Conservation (phyloP, 2,797 vertebrate species). For the Diplodus sargus region DNA sequence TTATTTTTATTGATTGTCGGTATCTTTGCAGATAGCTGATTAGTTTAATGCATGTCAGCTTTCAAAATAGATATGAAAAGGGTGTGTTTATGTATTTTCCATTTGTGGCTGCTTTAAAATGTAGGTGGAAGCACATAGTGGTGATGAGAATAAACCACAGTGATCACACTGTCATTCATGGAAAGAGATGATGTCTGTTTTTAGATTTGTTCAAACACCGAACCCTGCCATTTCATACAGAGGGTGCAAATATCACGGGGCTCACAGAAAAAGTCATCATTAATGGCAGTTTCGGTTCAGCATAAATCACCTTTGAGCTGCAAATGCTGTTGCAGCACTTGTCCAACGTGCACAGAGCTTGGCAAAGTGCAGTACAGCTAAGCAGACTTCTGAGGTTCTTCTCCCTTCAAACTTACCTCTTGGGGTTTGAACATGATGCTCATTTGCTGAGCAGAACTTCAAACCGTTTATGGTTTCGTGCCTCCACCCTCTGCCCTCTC, state of each 20-base stretch:
- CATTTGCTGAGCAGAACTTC: constrained; percentile 65
- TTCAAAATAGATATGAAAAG: constrained; percentile 19
- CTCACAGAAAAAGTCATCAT: constrained; percentile 17
- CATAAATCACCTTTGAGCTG: constrained; percentile 34
- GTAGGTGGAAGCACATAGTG: not conserved
- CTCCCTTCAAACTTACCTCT: constrained; percentile 31
- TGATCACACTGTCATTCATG: not conserved
- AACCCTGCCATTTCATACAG: constrained; percentile 26
- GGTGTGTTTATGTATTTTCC: not conserved
- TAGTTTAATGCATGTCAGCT: not conserved
- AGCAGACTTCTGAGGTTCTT: constrained; percentile 44
- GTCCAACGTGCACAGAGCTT: constrained; percentile 7
- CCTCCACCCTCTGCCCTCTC: constrained; percentile 40
- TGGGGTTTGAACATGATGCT: constrained; percentile 48
- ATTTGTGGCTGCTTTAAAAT: not conserved
- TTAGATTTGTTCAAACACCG: constrained; percentile 32
- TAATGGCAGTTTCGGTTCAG: constrained; percentile 27
- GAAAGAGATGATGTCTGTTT: not conserved
- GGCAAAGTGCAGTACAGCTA: constrained; percentile 22
- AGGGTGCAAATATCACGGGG: constrained; percentile 37
- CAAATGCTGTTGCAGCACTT: not conserved
- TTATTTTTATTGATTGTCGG: not conserved
- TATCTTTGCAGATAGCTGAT: not conserved
- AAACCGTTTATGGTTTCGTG: constrained; percentile 38
- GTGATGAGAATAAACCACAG: constrained; percentile 6